Evolutionary conservation across 2,888 invertebrate species (phyloP), one percentile per base, ranked within the genome.

Genomic region (Eupithecia insigniata): DNA sequence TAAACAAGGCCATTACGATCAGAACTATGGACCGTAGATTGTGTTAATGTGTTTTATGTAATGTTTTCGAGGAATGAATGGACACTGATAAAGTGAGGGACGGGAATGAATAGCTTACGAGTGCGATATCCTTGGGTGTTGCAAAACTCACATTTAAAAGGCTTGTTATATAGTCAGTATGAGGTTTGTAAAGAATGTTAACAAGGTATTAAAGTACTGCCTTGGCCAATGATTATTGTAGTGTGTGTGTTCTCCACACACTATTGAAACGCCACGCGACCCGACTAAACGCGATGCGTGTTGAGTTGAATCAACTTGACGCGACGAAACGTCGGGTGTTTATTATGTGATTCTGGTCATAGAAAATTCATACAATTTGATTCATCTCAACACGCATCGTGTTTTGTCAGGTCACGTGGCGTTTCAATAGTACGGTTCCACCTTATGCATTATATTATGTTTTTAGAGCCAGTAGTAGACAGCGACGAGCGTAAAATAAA

Each of bases 1-100:
- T 91, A 92, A 92, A 92, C 92, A 91, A 90, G 86, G 78, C 88
- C 88, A 88, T 92, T 90, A 92, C 88, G 86, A 91, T 89, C 88
- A 90, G 85, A 90, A 89, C 89, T 89, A 91, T 84, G 81, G 88
- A 84, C 83, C 87, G 85, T 89, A 90, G 88, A 90, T 91, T 85
- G 87, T 83, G 87, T 86, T 90, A 90, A 90, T 90, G 89, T 84
- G 80, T 81, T 85, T 82, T 83, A 84, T 82, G 84, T 85, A 84
- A 86, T 82, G 83, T 82, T 84, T 78, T 82, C 80, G 75, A 79
- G 79, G 82, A 86, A 88, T 85, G 88, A 87, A 86, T 83, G 81
- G 83, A 79, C 81, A 79, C 75, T 79, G 80, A 79, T 80, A 78
- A 80, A 76, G 58, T 61, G 68, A 51, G 73, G 74, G 66, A 70